Conservation (phyloP, 2,113 vertebrate genomes). For the Platichthys flesus region DNA sequence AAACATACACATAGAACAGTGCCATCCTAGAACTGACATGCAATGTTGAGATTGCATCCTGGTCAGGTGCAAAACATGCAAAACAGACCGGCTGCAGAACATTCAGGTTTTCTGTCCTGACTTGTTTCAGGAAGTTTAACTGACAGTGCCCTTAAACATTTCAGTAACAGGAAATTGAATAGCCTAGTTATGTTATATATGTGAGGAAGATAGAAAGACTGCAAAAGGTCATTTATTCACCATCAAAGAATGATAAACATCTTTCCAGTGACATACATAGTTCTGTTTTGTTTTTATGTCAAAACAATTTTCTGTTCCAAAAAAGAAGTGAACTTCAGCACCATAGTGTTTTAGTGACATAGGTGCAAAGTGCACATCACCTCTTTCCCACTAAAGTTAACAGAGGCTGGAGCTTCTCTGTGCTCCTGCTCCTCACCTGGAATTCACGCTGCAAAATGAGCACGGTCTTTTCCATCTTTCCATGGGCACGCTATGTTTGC, state of each 20-base stretch:
- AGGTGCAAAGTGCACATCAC: conserved; percentile 1
- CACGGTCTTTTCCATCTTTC: not conserved
- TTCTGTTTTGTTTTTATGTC: not conserved
- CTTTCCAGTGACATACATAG: not conserved
- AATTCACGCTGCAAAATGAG: not conserved
- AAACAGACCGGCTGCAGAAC: conserved; percentile 11
- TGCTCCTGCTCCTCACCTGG: conserved; percentile 6
- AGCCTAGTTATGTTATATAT: too few species aligned
- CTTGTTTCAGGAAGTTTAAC: conserved; percentile 9
- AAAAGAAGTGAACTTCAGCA: not conserved
- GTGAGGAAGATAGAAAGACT: too few species aligned
- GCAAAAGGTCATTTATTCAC: too few species aligned
- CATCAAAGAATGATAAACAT: too few species aligned
- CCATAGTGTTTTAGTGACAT: not conserved
- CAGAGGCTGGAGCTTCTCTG: conserved; percentile 20
- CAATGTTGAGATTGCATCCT: conserved; percentile 7
- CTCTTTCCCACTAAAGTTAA: conserved; percentile 17
- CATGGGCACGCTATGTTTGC: not conserved
- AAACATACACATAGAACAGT: too few species aligned
- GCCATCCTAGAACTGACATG: not conserved
- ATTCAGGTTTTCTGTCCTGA: not conserved
- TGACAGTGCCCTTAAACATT: not conserved
- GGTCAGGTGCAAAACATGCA: conserved; percentile 27
- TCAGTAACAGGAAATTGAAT: too few species aligned
- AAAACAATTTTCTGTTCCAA: too few species aligned